Evolutionary conservation across 2,888 invertebrate species (phyloP), one percentile per base, ranked within the genome.

Genomic region (Idaea dimidiata): DNA sequence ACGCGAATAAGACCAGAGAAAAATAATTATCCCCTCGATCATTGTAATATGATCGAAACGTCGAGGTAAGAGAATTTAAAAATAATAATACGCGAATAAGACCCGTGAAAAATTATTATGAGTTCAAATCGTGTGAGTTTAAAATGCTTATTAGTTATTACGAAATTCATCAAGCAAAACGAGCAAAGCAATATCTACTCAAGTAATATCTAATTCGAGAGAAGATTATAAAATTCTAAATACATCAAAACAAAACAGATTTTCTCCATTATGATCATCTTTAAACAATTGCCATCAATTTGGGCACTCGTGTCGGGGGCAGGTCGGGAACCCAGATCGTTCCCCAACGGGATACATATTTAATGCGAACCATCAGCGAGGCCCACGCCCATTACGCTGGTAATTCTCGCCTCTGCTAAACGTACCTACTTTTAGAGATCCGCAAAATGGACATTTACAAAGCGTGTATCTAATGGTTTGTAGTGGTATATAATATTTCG

Each of bases 341-440:
- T 62, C 33, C 63, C 62, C 16, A 55, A 55, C 61, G 62, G 59
- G 32, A 59, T 68, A 65, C 62, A 66, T 68, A 66, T 68, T 68
- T 68, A 66, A 68, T 65, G 68, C 58, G 63, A 53, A 16, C 68
- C 70, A 72, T 71, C 72, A 71, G 65, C 65, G 62, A 24, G 54
- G 63, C 64, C 67, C 63, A 58, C 66, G 60, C 58, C 71, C 67
- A 69, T 71, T 69, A 71, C 70, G 43, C 58, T 54, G 62, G 67
- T 66, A 68, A 66, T 67, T 63, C 71, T 55, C 59, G 63, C 62
- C 62, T 62, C 57, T 7, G 24, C 54, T 59, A 59, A 64, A 57
- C 59, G 62, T 18, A 33, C 24, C 24, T 24, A 24, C 58, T 31
- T 58, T 59, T 32, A 60, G 62, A 56, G 17, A 17, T 18, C 56